Evolutionary conservation across 2,888 invertebrate species (phyloP).

Genomic region (Latheticus oryzae): DNA sequence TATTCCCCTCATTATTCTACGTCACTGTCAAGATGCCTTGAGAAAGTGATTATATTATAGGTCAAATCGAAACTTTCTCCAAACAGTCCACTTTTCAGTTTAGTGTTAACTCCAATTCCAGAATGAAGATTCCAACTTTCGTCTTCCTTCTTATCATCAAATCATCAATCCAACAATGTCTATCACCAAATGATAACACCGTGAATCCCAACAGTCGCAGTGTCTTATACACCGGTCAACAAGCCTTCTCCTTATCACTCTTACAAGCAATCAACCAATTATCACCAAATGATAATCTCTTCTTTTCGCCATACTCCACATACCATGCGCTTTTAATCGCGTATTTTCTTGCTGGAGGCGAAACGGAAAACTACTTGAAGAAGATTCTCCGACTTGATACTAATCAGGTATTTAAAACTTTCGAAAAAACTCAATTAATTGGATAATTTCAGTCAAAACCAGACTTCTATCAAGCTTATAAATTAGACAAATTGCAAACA

Average conservation of each 20-base stretch:
- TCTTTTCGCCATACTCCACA: constrained; percentile 90
- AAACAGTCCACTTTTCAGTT: constrained; percentile 21
- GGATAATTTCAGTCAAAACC: constrained; percentile 71
- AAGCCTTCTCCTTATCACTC: constrained; percentile 78
- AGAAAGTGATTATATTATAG: constrained; percentile 58
- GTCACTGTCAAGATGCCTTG: constrained; percentile 44
- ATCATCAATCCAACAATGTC: constrained; percentile 64
- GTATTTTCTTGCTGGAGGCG: constrained; percentile 80
- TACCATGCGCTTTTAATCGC: constrained; percentile 83
- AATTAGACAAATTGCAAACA: constrained; percentile 73
- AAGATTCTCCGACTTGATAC: constrained; percentile 72
- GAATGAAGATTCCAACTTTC: constrained; percentile 65
- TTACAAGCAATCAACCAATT: constrained; percentile 74
- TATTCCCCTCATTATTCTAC: constrained; percentile 19
- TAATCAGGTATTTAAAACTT: constrained; percentile 65
- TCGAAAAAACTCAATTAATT: background rate
- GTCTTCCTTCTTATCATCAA: constrained; percentile 50
- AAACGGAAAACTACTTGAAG: constrained; percentile 76
- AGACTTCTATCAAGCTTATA: constrained; percentile 79
- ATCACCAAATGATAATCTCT: constrained; percentile 79
- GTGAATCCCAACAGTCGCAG: constrained; percentile 49
- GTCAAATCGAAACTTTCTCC: constrained; percentile 56
- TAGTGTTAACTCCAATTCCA: constrained; percentile 1
- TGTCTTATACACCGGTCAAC: constrained; percentile 71
- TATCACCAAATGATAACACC: constrained; percentile 65